These are phyloP conservation scores for Drosophila maculinotata DNA, from an alignment of 2,888 invertebrate genomes.

Conservation along the genomic window DNA sequence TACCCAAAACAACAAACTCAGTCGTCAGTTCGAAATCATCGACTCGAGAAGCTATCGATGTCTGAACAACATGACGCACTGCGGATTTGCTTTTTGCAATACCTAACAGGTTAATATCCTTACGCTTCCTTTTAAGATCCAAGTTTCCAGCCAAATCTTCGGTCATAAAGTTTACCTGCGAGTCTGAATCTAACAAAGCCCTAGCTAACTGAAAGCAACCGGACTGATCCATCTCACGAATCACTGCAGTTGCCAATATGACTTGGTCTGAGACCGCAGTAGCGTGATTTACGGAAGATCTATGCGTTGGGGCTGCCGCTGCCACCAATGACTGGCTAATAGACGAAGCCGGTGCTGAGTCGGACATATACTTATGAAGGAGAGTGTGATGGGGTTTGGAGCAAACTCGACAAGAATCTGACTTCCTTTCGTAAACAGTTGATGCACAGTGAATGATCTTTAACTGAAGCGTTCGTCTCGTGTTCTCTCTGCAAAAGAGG, in stretches of 20 bases:
- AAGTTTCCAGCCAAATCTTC: not conserved
- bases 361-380: not conserved
- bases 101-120: not conserved
- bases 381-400: not conserved
- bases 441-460: not conserved
- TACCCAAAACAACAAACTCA: too few relatives aligned
- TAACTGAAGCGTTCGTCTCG: not conserved
- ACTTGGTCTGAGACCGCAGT: not conserved
- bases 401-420: not conserved
- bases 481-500: too few relatives aligned
- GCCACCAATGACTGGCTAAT: too few relatives aligned
- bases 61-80: too few relatives aligned
- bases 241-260: not conserved
- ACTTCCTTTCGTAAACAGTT: not conserved
- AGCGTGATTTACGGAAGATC: not conserved
- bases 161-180: slow-evolving; percentile 1
- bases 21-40: not conserved
- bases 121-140: not conserved
- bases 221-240: not conserved
- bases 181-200: not conserved
- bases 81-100: not conserved
- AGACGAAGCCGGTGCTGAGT: not conserved
- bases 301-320: too few relatives aligned
- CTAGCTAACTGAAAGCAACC: not conserved
- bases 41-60: not conserved